phyloP scores from a whole-genome alignment of 2,888 invertebrate species.

The Ditylenchus weischeri region DNA sequence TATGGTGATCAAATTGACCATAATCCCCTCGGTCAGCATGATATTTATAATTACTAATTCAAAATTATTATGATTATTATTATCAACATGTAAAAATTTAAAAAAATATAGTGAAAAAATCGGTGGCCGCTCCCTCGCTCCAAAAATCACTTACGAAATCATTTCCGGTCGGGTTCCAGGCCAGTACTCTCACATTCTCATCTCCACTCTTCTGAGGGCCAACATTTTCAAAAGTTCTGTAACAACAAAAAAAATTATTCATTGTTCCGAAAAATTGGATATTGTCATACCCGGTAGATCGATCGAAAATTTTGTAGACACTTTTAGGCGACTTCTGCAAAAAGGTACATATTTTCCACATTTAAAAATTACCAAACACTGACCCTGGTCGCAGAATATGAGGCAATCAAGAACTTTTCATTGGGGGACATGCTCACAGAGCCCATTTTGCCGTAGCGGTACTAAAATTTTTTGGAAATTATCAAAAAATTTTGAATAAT shows the following conservation, averaged over 20 bases:
- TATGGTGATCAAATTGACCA: no score
- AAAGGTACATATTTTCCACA: background rate
- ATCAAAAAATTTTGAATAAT: constrained; percentile 2
- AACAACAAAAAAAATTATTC: constrained; percentile 6
- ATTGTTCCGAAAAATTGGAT: background rate
- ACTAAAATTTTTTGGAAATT: constrained; percentile 21
- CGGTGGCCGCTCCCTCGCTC: no score
- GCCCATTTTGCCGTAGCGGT: constrained; percentile 32
- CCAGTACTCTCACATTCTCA: constrained; percentile 39
- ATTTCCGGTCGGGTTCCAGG: constrained; percentile 41
- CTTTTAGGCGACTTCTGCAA: constrained; percentile 24
- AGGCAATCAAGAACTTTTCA: constrained; percentile 22
- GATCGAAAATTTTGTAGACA: constrained; percentile 29
- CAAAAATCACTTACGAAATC: constrained; percentile 42
- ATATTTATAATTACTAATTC: no score
- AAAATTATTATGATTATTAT: no score
- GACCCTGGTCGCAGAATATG: constrained; percentile 24
- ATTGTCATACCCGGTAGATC: constrained; percentile 21
- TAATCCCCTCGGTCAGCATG: no score
- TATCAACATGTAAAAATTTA: no score
- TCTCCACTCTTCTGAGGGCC: constrained; percentile 41
- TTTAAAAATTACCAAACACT: background rate
- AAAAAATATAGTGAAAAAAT: no score
- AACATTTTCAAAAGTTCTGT: constrained; percentile 39
- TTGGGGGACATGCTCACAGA: constrained; percentile 26